Percentiles rank a stretch among this genome's conserved stretches.
phyloP scores from a whole-genome alignment of 2,113 vertebrate species.

The Corythornis vintsioides region DNA sequence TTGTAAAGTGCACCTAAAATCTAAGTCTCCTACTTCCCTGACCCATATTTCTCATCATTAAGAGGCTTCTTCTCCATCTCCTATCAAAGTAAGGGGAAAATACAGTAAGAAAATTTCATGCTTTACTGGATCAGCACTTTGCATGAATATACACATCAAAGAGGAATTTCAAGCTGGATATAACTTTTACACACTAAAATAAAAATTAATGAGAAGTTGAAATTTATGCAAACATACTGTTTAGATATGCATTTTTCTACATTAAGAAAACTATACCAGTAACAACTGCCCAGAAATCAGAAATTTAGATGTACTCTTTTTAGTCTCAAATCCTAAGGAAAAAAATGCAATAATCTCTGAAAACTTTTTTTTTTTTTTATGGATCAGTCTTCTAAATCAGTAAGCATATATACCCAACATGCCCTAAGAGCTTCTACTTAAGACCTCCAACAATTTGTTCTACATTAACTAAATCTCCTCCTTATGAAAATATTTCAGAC shows the following conservation, averaged over 20 bases:
- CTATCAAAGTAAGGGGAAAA: background rate
- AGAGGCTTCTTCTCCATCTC: background rate
- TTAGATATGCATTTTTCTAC: background rate
- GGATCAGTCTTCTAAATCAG: background rate
- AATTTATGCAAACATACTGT: background rate
- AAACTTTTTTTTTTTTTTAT: background rate
- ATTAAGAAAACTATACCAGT: background rate
- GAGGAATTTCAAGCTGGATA: background rate
- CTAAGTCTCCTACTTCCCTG: background rate
- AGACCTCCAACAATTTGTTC: background rate
- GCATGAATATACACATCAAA: background rate
- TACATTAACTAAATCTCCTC: background rate
- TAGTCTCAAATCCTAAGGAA: background rate
- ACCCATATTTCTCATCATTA: background rate
- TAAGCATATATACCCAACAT: background rate
- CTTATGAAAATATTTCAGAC: background rate
- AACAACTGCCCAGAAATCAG: background rate
- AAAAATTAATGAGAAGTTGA: background rate
- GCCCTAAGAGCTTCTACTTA: background rate
- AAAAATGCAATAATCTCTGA: background rate
- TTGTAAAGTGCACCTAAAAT: background rate
- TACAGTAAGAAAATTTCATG: background rate
- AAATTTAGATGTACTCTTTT: background rate
- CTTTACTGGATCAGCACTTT: background rate
- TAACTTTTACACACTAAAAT: background rate